phyloP scores from a whole-genome alignment of 64 coral and sea anemone genomes.

The Anthopleura sola region DNA sequence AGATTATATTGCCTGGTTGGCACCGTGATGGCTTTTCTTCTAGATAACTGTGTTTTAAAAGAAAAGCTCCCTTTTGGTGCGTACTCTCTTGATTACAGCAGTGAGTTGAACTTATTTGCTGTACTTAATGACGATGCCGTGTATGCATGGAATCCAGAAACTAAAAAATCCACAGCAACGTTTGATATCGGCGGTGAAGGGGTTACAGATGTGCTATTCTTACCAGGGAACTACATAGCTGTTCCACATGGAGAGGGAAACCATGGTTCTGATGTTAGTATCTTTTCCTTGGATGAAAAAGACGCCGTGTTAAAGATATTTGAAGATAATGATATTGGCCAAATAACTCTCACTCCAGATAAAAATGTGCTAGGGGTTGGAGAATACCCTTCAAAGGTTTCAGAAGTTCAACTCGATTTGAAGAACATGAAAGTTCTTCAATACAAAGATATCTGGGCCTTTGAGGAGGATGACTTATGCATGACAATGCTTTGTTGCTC shows the following conservation, averaged over 20 bases:
- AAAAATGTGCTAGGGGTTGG: background rate
- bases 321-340: background rate
- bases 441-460: slow-evolving; percentile 17
- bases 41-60: background rate
- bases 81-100: slow-evolving; percentile 26
- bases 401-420: slow-evolving; percentile 53
- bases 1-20: no score
- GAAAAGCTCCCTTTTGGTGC: background rate
- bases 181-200: slow-evolving; percentile 26
- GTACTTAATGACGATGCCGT: background rate
- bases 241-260: slow-evolving; percentile 31
- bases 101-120: slow-evolving; percentile 43
- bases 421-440: slow-evolving; percentile 46
- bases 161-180: background rate
- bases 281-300: slow-evolving; percentile 28
- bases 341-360: slow-evolving; percentile 27
- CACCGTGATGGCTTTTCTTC: background rate
- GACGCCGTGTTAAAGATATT: background rate
- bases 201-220: slow-evolving; percentile 14
- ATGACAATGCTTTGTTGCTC: background rate
- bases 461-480: slow-evolving; percentile 1
- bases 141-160: slow-evolving; percentile 30
- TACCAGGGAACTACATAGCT: slow-evolving; percentile 33
- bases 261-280: slow-evolving; percentile 10
- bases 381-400: background rate